These are phyloP conservation scores for Fringilla coelebs DNA, from an alignment of 2,797 vertebrate genomes.

Conservation along the genomic window DNA sequence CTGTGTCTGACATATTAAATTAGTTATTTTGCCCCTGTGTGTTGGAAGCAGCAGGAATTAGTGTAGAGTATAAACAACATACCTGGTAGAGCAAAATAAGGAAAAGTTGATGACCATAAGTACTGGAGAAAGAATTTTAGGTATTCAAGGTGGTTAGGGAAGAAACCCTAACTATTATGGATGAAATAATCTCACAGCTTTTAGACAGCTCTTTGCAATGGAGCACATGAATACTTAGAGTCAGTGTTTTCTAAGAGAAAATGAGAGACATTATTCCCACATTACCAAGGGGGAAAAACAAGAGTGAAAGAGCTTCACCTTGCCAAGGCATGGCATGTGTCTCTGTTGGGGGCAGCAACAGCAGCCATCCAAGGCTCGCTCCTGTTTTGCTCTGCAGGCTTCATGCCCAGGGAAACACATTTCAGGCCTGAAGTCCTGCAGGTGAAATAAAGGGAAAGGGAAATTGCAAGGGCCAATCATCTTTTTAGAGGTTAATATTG, in stretches of 20 bases:
- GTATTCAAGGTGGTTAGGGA: background rate
- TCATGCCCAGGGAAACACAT: background rate
- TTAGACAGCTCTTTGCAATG: background rate
- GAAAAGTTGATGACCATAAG: background rate
- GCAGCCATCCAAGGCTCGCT: background rate
- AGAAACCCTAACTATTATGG: background rate
- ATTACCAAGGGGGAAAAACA: background rate
- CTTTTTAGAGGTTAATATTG: background rate
- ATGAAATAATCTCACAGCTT: background rate
- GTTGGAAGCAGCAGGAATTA: slow-evolving; percentile 36
- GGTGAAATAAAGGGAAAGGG: background rate
- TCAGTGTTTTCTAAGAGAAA: background rate
- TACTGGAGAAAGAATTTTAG: background rate
- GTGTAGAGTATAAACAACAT: background rate
- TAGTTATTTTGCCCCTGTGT: background rate
- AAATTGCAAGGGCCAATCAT: background rate
- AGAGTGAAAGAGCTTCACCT: rapidly evolving
- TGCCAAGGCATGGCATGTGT: rapidly evolving
- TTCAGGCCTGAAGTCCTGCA: background rate
- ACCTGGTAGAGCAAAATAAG: background rate
- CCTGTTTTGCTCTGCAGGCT: background rate
- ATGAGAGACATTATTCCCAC: background rate
- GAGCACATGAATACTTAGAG: background rate
- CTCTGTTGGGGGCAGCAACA: background rate
- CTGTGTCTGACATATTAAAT: slow-evolving; percentile 12